Percentiles rank a stretch among this genome's conserved stretches.
These are phyloP conservation scores for Leptopilina clavipes DNA, from an alignment of 1,140 invertebrate genomes.

Conservation along the genomic window DNA sequence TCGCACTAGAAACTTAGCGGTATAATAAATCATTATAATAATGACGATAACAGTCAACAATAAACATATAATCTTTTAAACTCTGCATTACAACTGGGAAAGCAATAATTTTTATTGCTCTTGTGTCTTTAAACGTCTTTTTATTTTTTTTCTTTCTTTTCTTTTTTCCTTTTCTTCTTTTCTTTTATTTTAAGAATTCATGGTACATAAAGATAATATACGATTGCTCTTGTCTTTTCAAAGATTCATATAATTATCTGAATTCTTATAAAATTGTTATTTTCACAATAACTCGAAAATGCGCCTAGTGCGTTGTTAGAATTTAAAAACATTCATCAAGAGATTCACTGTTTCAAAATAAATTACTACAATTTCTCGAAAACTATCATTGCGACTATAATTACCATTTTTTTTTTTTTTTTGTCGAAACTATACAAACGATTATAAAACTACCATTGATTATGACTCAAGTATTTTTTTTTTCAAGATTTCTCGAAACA, in stretches of 20 bases:
- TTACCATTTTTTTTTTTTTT: no score
- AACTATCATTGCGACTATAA: no score
- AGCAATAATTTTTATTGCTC: constrained; percentile 23
- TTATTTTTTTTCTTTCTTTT: not conserved
- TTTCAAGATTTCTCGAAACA: no score
- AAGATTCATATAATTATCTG: constrained; percentile 16
- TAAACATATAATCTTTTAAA: constrained; percentile 26
- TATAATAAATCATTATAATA: constrained; percentile 32
- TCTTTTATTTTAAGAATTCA: constrained; percentile 12
- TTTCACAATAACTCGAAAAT: not conserved
- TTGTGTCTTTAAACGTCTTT: constrained; percentile 14
- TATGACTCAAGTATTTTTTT: no score
- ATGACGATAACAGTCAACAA: constrained; percentile 24
- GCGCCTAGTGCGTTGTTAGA: not conserved
- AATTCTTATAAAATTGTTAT: constrained; percentile 21
- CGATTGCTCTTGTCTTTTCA: constrained; percentile 13
- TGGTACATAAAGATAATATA: constrained; percentile 9
- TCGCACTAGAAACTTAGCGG: constrained; percentile 18
- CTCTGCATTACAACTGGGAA: constrained; percentile 24
- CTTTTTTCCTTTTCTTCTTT: no score
- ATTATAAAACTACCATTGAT: no score
- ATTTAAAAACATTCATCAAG: not conserved
- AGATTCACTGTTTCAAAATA: not conserved
- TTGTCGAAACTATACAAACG: no score
- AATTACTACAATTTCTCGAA: no score